phyloP scores from a whole-genome alignment of 2,888 invertebrate species.

The Dyspetes luteomarginatus region DNA sequence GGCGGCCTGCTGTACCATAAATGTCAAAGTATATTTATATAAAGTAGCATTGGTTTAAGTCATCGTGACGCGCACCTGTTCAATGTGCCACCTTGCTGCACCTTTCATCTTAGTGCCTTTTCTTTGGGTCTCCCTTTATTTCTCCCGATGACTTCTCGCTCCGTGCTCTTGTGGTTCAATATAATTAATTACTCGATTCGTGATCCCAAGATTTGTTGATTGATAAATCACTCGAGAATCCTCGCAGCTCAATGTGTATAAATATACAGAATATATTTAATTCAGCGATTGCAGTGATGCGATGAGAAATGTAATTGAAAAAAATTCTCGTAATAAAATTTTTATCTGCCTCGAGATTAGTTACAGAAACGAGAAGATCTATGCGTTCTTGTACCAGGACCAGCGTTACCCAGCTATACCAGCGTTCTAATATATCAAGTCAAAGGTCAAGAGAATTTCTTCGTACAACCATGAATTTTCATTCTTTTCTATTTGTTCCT shows the following conservation, averaged over 20 bases:
- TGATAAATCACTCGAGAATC: slow-evolving; percentile 50
- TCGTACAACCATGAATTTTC: slow-evolving; percentile 12
- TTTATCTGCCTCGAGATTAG: neutral
- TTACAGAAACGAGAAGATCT: neutral
- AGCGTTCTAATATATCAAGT: too few relatives aligned
- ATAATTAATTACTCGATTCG: slow-evolving; percentile 56
- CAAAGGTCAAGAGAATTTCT: slow-evolving; percentile 38
- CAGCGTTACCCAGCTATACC: slow-evolving; percentile 9
- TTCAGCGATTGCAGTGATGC: neutral
- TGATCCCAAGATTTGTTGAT: slow-evolving; percentile 46
- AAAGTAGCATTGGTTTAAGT: slow-evolving; percentile 55
- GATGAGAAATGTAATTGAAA: neutral
- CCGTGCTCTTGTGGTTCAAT: slow-evolving; percentile 27
- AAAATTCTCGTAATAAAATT: slow-evolving; percentile 5
- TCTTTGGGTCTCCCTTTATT: neutral
- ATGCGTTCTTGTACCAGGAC: neutral
- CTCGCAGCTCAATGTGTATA: neutral
- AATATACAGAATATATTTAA: neutral
- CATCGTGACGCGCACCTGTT: slow-evolving; percentile 64
- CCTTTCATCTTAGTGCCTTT: slow-evolving; percentile 48
- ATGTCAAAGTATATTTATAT: slow-evolving; percentile 67
- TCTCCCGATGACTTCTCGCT: slow-evolving; percentile 2
- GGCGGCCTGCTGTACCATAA: slow-evolving; percentile 52
- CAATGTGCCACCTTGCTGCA: slow-evolving; percentile 56
- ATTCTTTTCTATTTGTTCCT: slow-evolving; percentile 23